A percentile compares a stretch with the other conserved stretches of the same genome.
Evolutionary conservation across 1,140 invertebrate genomes (phyloP).

Genomic region (Drosophila biarmipes): DNA sequence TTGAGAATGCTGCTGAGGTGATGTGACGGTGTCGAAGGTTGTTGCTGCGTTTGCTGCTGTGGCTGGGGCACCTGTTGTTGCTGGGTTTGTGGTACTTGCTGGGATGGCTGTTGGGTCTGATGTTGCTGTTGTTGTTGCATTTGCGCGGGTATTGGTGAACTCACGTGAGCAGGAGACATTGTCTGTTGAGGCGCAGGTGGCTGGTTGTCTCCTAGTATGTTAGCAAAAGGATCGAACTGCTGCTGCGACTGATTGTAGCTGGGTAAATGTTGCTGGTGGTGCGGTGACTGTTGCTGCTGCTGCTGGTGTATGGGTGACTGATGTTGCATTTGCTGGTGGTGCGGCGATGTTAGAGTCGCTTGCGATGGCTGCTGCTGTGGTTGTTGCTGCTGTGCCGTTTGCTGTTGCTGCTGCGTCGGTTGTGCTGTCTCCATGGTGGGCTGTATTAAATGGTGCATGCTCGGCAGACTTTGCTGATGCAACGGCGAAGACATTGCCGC

Average conservation of each 20-base stretch:
- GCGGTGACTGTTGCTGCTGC: conserved; percentile 64
- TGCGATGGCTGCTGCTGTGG: conserved; percentile 52
- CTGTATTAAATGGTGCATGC: conserved; percentile 70
- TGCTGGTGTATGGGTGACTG: conserved; percentile 70
- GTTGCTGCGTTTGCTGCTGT: conserved; percentile 39
- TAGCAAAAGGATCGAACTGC: conserved; percentile 75
- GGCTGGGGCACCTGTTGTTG: conserved; percentile 34
- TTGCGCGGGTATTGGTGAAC: conserved; percentile 67
- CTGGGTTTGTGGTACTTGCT: conserved; percentile 33
- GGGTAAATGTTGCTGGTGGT: conserved; percentile 61
- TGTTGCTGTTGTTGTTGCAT: conserved; percentile 56
- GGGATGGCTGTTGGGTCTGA: conserved; percentile 40
- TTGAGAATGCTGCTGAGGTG: conserved; percentile 80
- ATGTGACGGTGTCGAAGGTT: conserved; percentile 69
- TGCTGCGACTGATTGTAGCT: conserved; percentile 73
- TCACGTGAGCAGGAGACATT: conserved; percentile 72
- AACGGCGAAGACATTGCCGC: conserved; percentile 61
- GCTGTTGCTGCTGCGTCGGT: conserved; percentile 44
- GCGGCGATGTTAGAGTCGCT: conserved; percentile 49
- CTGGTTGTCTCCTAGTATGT: conserved; percentile 44
- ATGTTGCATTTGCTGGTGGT: conserved; percentile 75
- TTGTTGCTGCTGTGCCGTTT: conserved; percentile 28
- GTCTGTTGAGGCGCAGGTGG: conserved; percentile 42
- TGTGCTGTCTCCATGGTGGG: conserved; percentile 45
- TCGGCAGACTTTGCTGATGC: conserved; percentile 68